Conservation (phyloP, 2,113 vertebrate species). For the Hoplias malabaricus region DNA sequence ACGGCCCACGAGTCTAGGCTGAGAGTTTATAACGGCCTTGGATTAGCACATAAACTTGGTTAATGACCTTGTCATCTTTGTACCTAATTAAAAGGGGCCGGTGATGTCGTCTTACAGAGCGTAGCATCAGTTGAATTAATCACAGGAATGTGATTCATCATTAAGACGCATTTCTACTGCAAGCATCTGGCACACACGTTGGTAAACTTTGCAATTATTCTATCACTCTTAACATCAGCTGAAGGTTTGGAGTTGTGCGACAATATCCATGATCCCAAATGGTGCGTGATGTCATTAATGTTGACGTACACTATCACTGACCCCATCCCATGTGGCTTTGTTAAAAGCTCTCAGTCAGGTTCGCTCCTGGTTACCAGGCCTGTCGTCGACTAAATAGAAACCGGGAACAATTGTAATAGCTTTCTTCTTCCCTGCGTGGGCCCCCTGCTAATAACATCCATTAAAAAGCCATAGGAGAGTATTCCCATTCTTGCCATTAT, state of each 20-base stretch:
- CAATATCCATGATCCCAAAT: not conserved
- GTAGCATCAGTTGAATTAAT: constrained; percentile 68
- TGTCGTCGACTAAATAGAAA: constrained; percentile 30
- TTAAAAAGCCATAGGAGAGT: constrained; percentile 33
- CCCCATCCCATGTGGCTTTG: not conserved
- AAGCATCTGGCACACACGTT: not conserved
- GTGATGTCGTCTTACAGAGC: constrained; percentile 37
- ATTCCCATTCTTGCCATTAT: constrained; percentile 37
- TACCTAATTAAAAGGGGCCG: constrained; percentile 66
- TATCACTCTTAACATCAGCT: not conserved
- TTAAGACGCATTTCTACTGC: not conserved
- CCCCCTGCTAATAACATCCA: constrained; percentile 28
- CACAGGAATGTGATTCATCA: constrained; percentile 42
- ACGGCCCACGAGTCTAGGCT: constrained; percentile 48
- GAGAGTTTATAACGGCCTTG: constrained; percentile 48
- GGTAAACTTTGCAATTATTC: not conserved
- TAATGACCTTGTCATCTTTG: constrained; percentile 76
- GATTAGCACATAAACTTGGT: constrained; percentile 76
- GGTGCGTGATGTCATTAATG: not conserved
- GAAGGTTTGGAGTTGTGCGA: not conserved
- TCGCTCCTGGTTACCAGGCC: constrained; percentile 11
- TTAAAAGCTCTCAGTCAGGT: not conserved
- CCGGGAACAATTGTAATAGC: not conserved
- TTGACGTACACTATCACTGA: not conserved
- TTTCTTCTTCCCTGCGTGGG: not conserved